phyloP scores from a whole-genome alignment of 2,888 invertebrate species.

The Entomobrya multifasciata region DNA sequence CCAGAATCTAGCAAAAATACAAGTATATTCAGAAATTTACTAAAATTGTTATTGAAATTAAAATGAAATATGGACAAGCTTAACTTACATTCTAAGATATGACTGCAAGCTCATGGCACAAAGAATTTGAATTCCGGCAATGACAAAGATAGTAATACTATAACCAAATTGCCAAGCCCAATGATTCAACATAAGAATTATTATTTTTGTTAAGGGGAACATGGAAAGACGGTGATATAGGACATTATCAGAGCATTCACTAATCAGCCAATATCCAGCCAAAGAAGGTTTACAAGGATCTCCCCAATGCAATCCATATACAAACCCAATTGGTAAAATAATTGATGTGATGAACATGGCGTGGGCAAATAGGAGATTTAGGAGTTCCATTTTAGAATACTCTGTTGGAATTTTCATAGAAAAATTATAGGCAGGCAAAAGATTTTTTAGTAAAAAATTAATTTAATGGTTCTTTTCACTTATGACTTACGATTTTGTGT shows the following conservation, averaged over 20 bases:
- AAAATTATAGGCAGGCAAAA: too few species aligned
- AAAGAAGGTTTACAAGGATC: conserved; percentile 34
- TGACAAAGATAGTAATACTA: background rate
- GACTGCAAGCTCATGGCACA: background rate
- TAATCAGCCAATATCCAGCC: conserved; percentile 38
- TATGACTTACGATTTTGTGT: too few species aligned
- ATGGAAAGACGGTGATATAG: background rate
- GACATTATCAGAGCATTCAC: background rate
- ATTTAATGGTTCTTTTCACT: too few species aligned
- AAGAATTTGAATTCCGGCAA: conserved; percentile 43
- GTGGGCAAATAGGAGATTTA: conserved; percentile 17
- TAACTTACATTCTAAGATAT: background rate
- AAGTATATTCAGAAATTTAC: background rate
- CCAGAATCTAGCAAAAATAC: background rate
- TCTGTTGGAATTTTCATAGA: too few species aligned
- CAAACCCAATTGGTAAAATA: background rate
- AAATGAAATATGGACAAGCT: background rate
- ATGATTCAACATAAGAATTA: conserved; percentile 1
- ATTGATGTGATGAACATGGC: background rate
- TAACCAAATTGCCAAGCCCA: conserved; percentile 12
- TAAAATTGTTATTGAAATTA: background rate
- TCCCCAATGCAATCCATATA: conserved; percentile 39
- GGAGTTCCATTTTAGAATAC: too few species aligned
- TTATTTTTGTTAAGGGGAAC: too few species aligned
- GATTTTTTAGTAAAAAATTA: too few species aligned